A percentile compares a stretch with the other conserved stretches of the same genome.
These are phyloP conservation scores for Mylabris phalerata DNA, from an alignment of 1,140 invertebrate species.

Conservation along the genomic window DNA sequence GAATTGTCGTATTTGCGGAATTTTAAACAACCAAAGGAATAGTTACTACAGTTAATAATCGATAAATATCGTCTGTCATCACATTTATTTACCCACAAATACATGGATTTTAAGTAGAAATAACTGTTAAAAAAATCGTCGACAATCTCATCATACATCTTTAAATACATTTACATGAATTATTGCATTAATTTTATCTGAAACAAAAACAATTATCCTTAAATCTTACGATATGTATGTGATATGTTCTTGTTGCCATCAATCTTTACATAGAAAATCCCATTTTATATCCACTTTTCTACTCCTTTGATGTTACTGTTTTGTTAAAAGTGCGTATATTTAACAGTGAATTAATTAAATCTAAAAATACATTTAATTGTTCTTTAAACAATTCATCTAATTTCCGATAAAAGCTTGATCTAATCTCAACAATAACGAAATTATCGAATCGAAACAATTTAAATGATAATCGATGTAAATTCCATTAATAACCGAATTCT, in stretches of 20 bases:
- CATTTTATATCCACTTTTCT: neutral
- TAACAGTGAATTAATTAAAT: slow-evolving; percentile 22
- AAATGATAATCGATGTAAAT: too few species aligned
- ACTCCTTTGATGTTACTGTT: slow-evolving; percentile 15
- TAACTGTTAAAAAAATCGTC: slow-evolving; percentile 18
- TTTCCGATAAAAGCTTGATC: too few species aligned
- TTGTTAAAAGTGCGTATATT: slow-evolving; percentile 23
- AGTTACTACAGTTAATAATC: too few species aligned
- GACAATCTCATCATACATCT: slow-evolving; percentile 10
- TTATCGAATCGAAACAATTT: too few species aligned
- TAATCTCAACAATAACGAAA: too few species aligned
- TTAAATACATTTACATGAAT: slow-evolving; percentile 12
- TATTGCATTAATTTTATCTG: slow-evolving; percentile 22
- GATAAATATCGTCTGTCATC: slow-evolving; percentile 10
- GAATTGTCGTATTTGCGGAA: too few species aligned
- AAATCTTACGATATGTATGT: slow-evolving; percentile 16
- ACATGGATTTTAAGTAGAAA: slow-evolving; percentile 28
- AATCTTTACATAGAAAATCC: slow-evolving; percentile 16
- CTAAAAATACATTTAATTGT: too few species aligned
- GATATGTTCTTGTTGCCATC: neutral
- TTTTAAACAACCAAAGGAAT: too few species aligned
- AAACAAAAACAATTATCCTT: too few species aligned
- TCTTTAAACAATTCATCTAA: too few species aligned
- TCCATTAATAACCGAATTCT: too few species aligned
- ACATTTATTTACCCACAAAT: slow-evolving; percentile 31